Conservation (phyloP, 2,113 vertebrate genomes). For the Puffinus mauretanicus region DNA sequence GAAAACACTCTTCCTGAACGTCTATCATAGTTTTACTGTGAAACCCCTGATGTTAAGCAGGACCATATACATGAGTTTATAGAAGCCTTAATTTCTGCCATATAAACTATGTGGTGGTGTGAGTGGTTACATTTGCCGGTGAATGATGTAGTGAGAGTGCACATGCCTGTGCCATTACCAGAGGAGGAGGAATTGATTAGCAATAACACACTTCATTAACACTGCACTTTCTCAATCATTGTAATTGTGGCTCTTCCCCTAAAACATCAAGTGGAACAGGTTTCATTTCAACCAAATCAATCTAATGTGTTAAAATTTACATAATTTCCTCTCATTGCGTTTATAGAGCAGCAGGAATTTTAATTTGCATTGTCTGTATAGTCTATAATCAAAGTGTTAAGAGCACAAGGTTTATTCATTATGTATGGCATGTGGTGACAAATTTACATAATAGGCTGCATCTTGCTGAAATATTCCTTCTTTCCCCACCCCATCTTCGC, state of each 20-base stretch:
- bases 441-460: slow-evolving; percentile 58
- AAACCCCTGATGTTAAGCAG: not conserved
- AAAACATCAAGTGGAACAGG: slow-evolving; percentile 47
- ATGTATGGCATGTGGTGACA: slow-evolving; percentile 47
- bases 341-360: slow-evolving; percentile 64
- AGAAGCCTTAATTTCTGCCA: not conserved
- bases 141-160: not conserved
- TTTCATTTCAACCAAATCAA: slow-evolving; percentile 68
- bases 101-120: not conserved
- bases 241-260: slow-evolving; percentile 67
- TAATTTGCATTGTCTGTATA: slow-evolving; percentile 73
- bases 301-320: slow-evolving; percentile 67
- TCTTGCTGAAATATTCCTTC: slow-evolving; percentile 26
- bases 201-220: slow-evolving; percentile 72
- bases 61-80: not conserved
- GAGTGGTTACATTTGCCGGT: not conserved
- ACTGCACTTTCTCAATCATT: slow-evolving; percentile 72
- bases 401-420: slow-evolving; percentile 67
- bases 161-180: not conserved
- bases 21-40: not conserved
- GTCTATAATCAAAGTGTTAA: slow-evolving; percentile 74
- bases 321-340: slow-evolving; percentile 54
- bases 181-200: slow-evolving; percentile 67
- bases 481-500: not conserved
- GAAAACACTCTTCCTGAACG: not conserved